Conservation (phyloP, 1,140 invertebrate genomes). For the Paralvinella palmiformis region DNA sequence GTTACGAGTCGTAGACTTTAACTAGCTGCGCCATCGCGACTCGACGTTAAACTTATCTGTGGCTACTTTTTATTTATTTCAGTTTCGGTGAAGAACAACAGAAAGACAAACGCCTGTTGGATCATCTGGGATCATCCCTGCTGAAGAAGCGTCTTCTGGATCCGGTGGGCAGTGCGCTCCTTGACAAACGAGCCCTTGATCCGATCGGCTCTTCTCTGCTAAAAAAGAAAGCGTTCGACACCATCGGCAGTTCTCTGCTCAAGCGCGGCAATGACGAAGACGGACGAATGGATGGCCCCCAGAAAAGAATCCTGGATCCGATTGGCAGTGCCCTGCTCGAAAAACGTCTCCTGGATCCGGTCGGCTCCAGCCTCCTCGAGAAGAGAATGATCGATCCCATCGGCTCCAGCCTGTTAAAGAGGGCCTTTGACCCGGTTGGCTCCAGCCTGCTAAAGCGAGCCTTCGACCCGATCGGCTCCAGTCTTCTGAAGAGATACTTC, state of each 20-base stretch:
- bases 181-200: constrained; percentile 7
- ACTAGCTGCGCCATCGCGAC: too few relatives aligned
- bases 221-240: constrained; percentile 10
- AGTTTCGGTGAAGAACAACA: too few relatives aligned
- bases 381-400: neutral
- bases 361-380: constrained; percentile 8
- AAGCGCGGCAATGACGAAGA: neutral
- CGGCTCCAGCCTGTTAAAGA: neutral
- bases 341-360: constrained; percentile 8
- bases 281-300: neutral
- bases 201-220: constrained; percentile 7
- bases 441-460: constrained; percentile 3
- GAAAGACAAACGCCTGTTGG: constrained; percentile 10
- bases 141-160: constrained; percentile 12
- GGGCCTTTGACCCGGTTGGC: constrained; percentile 9
- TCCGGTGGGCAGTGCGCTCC: constrained; percentile 11
- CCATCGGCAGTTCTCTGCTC: constrained; percentile 16
- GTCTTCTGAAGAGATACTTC: neutral
- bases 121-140: constrained; percentile 11
- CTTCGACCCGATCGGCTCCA: neutral
- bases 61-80: too few relatives aligned
- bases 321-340: constrained; percentile 4
- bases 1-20: too few relatives aligned
- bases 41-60: too few relatives aligned
- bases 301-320: neutral